These are phyloP conservation scores for Coryphaenoides rupestris DNA, from an alignment of 2,113 vertebrate species.

Conservation along the genomic window DNA sequence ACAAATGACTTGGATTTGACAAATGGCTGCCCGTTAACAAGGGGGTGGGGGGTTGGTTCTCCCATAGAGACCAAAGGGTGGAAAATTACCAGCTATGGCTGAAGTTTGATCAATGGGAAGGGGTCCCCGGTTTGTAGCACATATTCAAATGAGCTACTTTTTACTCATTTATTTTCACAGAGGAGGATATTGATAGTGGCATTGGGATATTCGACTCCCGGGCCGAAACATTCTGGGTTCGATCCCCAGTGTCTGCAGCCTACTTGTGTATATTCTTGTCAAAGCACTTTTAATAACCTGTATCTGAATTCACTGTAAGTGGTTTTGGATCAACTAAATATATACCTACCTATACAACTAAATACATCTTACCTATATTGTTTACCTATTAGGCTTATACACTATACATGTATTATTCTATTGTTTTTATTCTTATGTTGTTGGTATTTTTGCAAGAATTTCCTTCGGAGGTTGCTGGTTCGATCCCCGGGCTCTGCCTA, in stretches of 20 bases:
- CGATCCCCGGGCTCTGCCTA: no score
- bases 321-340: no score
- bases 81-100: conserved; percentile 28
- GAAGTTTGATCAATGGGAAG: conserved; percentile 1
- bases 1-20: conserved; percentile 44
- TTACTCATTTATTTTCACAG: not conserved
- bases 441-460: no score
- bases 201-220: no score
- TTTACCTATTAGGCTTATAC: no score
- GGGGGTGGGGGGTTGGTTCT: conserved; percentile 17
- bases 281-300: not conserved
- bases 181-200: not conserved
- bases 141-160: not conserved
- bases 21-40: conserved; percentile 46
- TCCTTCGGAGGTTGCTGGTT: no score
- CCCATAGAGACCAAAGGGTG: conserved; percentile 23
- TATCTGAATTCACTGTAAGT: not conserved
- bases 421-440: no score
- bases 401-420: no score
- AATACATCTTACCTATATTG: no score
- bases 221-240: no score
- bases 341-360: no score
- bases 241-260: not conserved
- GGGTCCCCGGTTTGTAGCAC: not conserved
- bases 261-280: not conserved